Conservation (phyloP, 1,140 invertebrate genomes). For the Zophobas atratus region DNA sequence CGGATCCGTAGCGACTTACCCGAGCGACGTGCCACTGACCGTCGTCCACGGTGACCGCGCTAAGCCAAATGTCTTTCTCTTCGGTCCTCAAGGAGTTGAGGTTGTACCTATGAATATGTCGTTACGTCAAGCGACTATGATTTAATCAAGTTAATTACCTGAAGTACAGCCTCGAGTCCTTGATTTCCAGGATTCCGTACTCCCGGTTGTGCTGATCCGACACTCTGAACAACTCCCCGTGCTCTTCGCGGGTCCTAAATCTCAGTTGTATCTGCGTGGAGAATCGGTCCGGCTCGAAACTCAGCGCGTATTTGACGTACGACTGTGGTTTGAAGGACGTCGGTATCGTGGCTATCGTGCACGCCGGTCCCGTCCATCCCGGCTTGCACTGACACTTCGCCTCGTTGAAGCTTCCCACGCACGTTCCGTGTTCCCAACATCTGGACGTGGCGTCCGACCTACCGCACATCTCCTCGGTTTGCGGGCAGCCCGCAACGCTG, state of each 20-base stretch:
- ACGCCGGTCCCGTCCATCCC: slow-evolving; percentile 91
- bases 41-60: slow-evolving; percentile 91
- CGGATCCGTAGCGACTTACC: slow-evolving; percentile 91
- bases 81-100: slow-evolving; percentile 91
- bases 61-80: slow-evolving; percentile 92
- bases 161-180: slow-evolving; percentile 91
- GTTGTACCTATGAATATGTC: slow-evolving; percentile 79
- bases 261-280: slow-evolving; percentile 92
- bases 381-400: slow-evolving; percentile 93
- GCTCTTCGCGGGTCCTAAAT: slow-evolving; percentile 93
- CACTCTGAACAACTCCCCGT: slow-evolving; percentile 93
- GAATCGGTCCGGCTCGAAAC: slow-evolving; percentile 93
- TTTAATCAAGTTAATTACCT: not conserved
- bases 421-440: slow-evolving; percentile 93
- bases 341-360: slow-evolving; percentile 87
- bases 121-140: not conserved
- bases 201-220: slow-evolving; percentile 96
- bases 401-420: slow-evolving; percentile 91
- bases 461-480: slow-evolving; percentile 91
- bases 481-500: slow-evolving; percentile 89
- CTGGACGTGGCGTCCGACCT: slow-evolving; percentile 85
- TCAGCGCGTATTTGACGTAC: slow-evolving; percentile 96
- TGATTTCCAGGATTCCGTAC: slow-evolving; percentile 94
- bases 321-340: slow-evolving; percentile 93
- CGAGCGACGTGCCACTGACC: slow-evolving; percentile 97